Base-by-base conservation (phyloP, 2,113 vertebrate species). In the Saguinus imperator region DNA sequence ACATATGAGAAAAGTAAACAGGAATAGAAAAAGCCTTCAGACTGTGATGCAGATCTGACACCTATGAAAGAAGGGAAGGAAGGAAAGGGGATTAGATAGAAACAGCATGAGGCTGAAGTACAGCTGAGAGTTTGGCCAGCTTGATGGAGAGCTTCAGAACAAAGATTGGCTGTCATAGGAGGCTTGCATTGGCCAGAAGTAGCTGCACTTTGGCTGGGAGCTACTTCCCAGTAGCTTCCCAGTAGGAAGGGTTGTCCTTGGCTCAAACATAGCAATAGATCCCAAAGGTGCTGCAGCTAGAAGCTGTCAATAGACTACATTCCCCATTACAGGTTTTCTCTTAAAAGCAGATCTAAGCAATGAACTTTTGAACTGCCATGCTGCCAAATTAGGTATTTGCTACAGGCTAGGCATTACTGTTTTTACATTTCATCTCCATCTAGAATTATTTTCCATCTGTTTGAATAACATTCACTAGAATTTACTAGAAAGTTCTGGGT, bases 391-490 rank as follows among this genome's bases (percentile, higher is more conserved):
- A 89, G 10, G 40, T 92, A 20, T 75, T 29, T 17, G 37, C 45
- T 29, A 84, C 37, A 91, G 21, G 5, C 27, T 64, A 29, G 32
- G 17, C 52, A 52, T 86, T 77, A 64, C 37, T 66, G 91, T 29
- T n/a, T 64, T n/a, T 52, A 61, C 6, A 29, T 57, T 68, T 94
- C 40, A 88, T 37, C n/a, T 1, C 29, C 72, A 90, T 43, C 61
- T 83, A 72, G 66, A 40, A 82, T 64, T 23, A 81, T 82, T 95
- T 94, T 35, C 58, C 5, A 81, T 68, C 35, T 72, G 25, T 79
- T 88, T 85, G 64, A 94, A 76, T 90, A 83, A 40, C 25, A 68
- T 77, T 92, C 37, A 85, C 52, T 86, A 89, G n/a, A 83, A 91
- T 95, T 95, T 77, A 89, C 16, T 48, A 50, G 9, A 45, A 73